Conservation (phyloP, 1,140 invertebrate species). For the Cydia strobilella region DNA sequence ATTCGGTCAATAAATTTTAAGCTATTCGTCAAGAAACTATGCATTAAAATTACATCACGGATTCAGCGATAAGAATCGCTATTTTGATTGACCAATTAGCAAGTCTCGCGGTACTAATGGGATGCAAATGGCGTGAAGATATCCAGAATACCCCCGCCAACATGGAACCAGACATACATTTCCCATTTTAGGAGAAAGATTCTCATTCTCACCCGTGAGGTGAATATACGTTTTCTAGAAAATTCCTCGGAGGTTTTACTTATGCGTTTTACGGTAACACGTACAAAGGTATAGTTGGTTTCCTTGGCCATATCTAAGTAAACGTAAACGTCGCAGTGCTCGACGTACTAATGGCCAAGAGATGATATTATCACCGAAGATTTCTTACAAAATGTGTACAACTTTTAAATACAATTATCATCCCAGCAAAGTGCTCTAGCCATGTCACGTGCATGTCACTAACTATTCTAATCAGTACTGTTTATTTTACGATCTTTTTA, state of each 20-base stretch:
- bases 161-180: slow-evolving; percentile 13
- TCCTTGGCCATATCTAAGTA: no score
- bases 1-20: not conserved
- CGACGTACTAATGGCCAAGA: no score
- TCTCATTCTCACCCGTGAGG: slow-evolving; percentile 5
- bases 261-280: no score
- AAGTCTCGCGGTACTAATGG: not conserved
- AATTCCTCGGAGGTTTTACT: not conserved
- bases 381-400: no score
- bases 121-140: slow-evolving; percentile 9
- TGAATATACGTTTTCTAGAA: not conserved
- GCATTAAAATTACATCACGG: not conserved
- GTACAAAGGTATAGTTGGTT: no score
- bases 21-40: not conserved
- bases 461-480: slow-evolving; percentile 7
- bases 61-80: slow-evolving; percentile 2
- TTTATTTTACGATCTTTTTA: slow-evolving; percentile 19
- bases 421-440: not conserved
- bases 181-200: slow-evolving; percentile 11
- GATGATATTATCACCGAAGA: not conserved
- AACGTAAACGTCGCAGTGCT: no score
- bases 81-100: slow-evolving; percentile 14
- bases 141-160: not conserved
- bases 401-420: not conserved
- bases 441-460: not conserved